These are phyloP conservation scores for Crotalus helleri DNA, from an alignment of 2,113 vertebrate genomes.

Conservation along the genomic window DNA sequence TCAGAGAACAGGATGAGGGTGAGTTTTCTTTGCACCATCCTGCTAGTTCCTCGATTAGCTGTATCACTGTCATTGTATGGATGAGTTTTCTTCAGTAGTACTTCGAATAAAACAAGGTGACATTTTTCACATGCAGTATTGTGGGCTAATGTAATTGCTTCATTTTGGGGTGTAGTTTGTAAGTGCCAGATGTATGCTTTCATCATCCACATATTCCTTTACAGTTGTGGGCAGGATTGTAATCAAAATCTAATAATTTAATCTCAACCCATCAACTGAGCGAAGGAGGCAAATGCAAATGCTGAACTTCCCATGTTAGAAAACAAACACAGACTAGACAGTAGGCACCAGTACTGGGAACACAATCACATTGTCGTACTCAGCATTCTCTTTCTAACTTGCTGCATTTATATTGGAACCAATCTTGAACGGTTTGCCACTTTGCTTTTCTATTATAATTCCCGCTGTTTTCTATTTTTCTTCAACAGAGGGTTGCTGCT, in stretches of 20 bases:
- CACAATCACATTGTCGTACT: slow-evolving; percentile 12
- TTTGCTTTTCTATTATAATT: slow-evolving; percentile 37
- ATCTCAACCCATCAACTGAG: background rate
- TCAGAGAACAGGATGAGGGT: background rate
- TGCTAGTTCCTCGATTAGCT: background rate
- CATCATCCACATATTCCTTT: background rate
- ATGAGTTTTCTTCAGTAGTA: background rate
- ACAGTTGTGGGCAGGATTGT: background rate
- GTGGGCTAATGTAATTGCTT: background rate
- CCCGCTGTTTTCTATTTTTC: slow-evolving; percentile 7
- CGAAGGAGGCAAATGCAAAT: background rate
- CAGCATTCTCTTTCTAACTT: slow-evolving; percentile 23
- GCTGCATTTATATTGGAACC: slow-evolving; percentile 15
- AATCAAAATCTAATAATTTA: background rate
- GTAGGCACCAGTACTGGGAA: background rate
- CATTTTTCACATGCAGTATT: background rate
- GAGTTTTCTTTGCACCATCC: background rate
- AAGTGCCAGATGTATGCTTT: background rate
- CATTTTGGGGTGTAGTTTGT: background rate
- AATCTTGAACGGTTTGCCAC: background rate
- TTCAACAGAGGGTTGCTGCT: background rate
- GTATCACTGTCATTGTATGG: background rate
- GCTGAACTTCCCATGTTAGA: slow-evolving; percentile 9
- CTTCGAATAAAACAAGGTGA: background rate
- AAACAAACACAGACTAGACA: slow-evolving; percentile 8